Conservation (phyloP, 1,140 invertebrate species). For the Telenomus remus region DNA sequence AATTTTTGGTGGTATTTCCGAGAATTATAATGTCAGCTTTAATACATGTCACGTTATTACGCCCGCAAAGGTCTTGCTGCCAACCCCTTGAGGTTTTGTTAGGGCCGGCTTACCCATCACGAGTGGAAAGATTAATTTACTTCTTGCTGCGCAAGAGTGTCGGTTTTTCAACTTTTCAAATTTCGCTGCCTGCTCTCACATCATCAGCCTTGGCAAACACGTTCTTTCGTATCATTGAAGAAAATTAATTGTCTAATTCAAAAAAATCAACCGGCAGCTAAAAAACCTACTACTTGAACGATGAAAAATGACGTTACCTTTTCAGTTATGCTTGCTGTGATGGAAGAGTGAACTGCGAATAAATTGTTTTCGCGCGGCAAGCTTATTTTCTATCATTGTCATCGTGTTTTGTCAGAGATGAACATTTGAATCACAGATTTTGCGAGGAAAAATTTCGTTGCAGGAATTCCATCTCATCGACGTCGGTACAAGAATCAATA, state of each 20-base stretch:
- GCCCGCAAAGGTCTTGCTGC: slow-evolving; percentile 29
- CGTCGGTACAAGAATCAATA: slow-evolving; percentile 24
- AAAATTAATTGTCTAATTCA: slow-evolving; percentile 10
- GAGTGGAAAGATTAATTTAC: slow-evolving; percentile 46
- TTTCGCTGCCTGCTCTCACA: not conserved
- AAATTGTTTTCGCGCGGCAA: too few species aligned
- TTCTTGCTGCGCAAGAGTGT: slow-evolving; percentile 16
- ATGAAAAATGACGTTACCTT: slow-evolving; percentile 5
- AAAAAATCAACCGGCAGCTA: not conserved
- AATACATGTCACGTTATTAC: slow-evolving; percentile 46
- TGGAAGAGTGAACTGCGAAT: too few species aligned
- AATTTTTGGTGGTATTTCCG: slow-evolving; percentile 31
- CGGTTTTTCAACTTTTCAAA: slow-evolving; percentile 9
- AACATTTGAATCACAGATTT: too few species aligned
- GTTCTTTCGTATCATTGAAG: slow-evolving; percentile 3
- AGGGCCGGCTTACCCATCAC: slow-evolving; percentile 36
- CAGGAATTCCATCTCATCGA: too few species aligned
- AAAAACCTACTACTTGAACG: not conserved
- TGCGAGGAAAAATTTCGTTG: too few species aligned
- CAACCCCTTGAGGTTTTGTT: slow-evolving; percentile 44
- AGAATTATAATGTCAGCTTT: slow-evolving; percentile 39
- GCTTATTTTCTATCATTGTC: too few species aligned
- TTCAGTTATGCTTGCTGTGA: too few species aligned
- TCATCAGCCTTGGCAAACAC: slow-evolving; percentile 1
- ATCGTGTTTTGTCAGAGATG: too few species aligned